These are phyloP conservation scores for Aphaenogaster rudis DNA, from an alignment of 1,140 invertebrate species.

Conservation along the genomic window DNA sequence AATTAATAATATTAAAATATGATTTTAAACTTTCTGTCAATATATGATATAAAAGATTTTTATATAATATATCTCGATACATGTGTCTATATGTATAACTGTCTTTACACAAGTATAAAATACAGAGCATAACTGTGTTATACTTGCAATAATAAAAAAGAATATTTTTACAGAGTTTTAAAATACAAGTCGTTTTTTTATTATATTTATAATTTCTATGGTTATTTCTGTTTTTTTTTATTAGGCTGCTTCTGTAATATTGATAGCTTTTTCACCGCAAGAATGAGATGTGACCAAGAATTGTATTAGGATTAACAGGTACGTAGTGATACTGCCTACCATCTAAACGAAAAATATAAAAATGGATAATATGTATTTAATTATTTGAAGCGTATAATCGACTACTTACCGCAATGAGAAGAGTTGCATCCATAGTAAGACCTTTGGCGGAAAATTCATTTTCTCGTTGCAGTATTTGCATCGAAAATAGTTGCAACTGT, in stretches of 20 bases:
- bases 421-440: conserved; percentile 70
- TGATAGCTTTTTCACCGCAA: neutral
- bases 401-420: conserved; percentile 73
- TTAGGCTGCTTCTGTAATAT: neutral
- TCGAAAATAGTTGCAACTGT: conserved; percentile 78
- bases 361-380: neutral
- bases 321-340: conserved; percentile 73
- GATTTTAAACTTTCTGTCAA: neutral
- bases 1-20: neutral
- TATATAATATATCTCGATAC: neutral
- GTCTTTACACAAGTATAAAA: neutral
- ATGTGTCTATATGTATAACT: neutral
- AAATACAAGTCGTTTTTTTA: neutral
- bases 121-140: neutral
- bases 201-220: neutral
- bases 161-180: neutral
- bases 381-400: neutral
- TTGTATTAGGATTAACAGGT: conserved; percentile 79
- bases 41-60: neutral
- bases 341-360: conserved; percentile 71
- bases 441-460: conserved; percentile 76
- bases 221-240: neutral
- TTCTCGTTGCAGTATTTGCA: conserved; percentile 78
- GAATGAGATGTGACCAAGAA: conserved; percentile 60
- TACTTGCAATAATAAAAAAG: neutral